Evolutionary conservation across 1,140 invertebrate genomes (phyloP).

Genomic region (Danaus melanippus): DNA sequence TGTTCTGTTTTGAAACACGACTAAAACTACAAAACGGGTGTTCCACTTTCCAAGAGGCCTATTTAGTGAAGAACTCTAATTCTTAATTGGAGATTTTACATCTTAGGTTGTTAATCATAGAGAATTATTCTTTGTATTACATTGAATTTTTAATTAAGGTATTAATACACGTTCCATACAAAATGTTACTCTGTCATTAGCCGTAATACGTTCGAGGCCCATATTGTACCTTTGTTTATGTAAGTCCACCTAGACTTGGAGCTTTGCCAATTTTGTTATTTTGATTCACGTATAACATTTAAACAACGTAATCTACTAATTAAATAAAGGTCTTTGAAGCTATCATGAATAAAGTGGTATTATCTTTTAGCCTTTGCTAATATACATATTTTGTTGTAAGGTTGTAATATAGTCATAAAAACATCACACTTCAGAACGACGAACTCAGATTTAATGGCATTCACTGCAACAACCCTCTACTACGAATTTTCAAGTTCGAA

Average conservation of each 20-base stretch:
- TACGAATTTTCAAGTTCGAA: too few species aligned
- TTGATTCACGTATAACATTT: slow-evolving; percentile 23
- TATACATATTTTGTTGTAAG: too few species aligned
- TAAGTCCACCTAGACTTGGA: slow-evolving; percentile 17
- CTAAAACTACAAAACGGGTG: slow-evolving; percentile 33
- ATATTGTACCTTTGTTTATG: slow-evolving; percentile 23
- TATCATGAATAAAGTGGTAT: too few species aligned
- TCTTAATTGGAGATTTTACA: slow-evolving; percentile 45
- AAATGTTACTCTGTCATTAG: slow-evolving; percentile 4
- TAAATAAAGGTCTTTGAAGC: slow-evolving; percentile 15
- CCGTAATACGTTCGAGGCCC: neutral
- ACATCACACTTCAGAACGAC: too few species aligned
- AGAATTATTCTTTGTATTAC: too few species aligned
- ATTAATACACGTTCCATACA: slow-evolving; percentile 1
- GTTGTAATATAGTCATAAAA: too few species aligned
- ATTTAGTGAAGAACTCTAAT: slow-evolving; percentile 44
- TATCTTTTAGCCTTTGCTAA: too few species aligned
- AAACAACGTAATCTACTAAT: slow-evolving; percentile 24
- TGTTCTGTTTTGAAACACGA: slow-evolving; percentile 1
- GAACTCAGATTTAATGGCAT: too few species aligned
- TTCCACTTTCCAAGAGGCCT: slow-evolving; percentile 34
- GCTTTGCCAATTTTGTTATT: slow-evolving; percentile 21
- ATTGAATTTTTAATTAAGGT: too few species aligned
- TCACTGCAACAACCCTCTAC: too few species aligned
- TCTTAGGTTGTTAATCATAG: neutral